A percentile compares a stretch with the other conserved stretches of the same genome.
phyloP scores from a whole-genome alignment of 2,113 vertebrate species.

The Bostrychus sinensis region DNA sequence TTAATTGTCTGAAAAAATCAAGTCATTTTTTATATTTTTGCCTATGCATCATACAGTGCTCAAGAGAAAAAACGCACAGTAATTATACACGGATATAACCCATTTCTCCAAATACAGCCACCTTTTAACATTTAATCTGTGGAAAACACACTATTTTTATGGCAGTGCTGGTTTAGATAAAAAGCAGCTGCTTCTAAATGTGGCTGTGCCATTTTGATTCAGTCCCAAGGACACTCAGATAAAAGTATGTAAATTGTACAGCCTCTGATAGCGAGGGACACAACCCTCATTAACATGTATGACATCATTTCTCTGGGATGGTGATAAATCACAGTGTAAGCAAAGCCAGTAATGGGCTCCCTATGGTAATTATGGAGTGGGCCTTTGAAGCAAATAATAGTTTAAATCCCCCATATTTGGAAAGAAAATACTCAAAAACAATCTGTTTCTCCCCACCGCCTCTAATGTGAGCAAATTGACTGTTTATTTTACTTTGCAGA shows the following conservation, averaged over 20 bases:
- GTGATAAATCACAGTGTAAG: slow-evolving; percentile 49
- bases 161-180: slow-evolving; percentile 14
- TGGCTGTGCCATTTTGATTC: slow-evolving; percentile 17
- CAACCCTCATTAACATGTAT: slow-evolving; percentile 54
- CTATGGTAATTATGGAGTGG: slow-evolving; percentile 56
- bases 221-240: slow-evolving; percentile 32
- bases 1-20: too few species aligned
- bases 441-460: slow-evolving; percentile 22
- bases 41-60: neutral
- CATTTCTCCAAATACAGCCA: neutral
- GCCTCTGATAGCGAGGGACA: slow-evolving; percentile 34
- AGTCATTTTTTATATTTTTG: too few species aligned
- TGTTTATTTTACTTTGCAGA: slow-evolving; percentile 40
- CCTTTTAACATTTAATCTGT: neutral
- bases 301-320: slow-evolving; percentile 38
- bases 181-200: slow-evolving; percentile 12
- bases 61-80: neutral
- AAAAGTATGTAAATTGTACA: slow-evolving; percentile 26
- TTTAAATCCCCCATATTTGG: slow-evolving; percentile 48
- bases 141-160: slow-evolving; percentile 4
- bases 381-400: slow-evolving; percentile 57
- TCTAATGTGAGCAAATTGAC: slow-evolving; percentile 47
- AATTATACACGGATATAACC: neutral
- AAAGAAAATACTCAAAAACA: slow-evolving; percentile 38
- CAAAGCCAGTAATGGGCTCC: slow-evolving; percentile 60